phyloP scores from a whole-genome alignment of 2,888 invertebrate genomes.

The Drosophila flavopinicola region DNA sequence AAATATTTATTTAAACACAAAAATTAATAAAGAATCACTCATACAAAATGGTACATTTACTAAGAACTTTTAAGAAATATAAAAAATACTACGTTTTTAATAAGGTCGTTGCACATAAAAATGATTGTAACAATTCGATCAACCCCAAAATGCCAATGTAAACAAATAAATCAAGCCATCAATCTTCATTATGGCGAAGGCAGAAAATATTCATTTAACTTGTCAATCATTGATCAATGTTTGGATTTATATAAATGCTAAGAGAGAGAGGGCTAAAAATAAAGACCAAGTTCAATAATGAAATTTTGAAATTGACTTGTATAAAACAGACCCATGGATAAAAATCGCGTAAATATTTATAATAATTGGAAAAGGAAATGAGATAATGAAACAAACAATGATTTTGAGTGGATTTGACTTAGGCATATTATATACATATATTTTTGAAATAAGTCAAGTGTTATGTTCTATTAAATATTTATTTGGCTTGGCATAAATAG shows the following conservation, averaged over 20 bases:
- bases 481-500: constrained; percentile 64
- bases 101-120: background rate
- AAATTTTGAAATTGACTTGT: constrained; percentile 10
- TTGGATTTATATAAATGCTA: constrained; percentile 24
- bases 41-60: too few relatives aligned
- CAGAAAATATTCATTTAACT: constrained; percentile 43
- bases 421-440: too few relatives aligned
- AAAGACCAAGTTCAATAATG: constrained; percentile 25
- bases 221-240: constrained; percentile 56
- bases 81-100: background rate
- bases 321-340: constrained; percentile 15
- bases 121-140: constrained; percentile 6
- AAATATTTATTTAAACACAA: too few relatives aligned
- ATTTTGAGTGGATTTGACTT: too few relatives aligned
- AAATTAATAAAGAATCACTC: too few relatives aligned
- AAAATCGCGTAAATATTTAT: constrained; percentile 18
- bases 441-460: background rate
- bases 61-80: background rate
- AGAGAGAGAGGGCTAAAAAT: constrained; percentile 21
- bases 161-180: constrained; percentile 46
- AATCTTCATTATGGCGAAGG: constrained; percentile 50
- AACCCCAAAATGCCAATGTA: constrained; percentile 6
- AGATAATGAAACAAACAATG: too few relatives aligned
- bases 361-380: constrained; percentile 24
- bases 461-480: constrained; percentile 59